phyloP scores from a whole-genome alignment of 2,888 invertebrate genomes.

The Caenorhabditis sp. region DNA sequence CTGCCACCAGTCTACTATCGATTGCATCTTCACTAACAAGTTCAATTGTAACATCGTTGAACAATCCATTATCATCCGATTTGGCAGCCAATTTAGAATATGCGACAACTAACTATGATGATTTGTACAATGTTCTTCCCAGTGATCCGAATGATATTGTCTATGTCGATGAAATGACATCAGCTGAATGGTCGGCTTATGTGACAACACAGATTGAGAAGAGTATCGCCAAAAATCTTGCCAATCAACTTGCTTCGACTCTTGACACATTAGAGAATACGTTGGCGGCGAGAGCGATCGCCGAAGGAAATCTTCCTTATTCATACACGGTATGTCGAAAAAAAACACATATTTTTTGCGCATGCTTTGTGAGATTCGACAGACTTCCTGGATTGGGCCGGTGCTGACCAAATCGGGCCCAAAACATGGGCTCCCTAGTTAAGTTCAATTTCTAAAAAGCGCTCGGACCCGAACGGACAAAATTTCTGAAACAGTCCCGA shows the following conservation, averaged over 20 bases:
- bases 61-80: slow-evolving; percentile 51
- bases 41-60: slow-evolving; percentile 31
- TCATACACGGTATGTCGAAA: slow-evolving; percentile 18
- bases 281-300: slow-evolving; percentile 38
- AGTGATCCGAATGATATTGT: slow-evolving; percentile 50
- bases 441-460: too few species aligned
- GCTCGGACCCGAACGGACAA: too few species aligned
- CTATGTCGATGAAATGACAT: slow-evolving; percentile 59
- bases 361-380: too few species aligned
- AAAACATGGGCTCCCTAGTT: too few species aligned
- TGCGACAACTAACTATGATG: slow-evolving; percentile 53
- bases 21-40: slow-evolving; percentile 36
- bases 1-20: slow-evolving; percentile 34
- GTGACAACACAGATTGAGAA: slow-evolving; percentile 52
- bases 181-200: slow-evolving; percentile 57
- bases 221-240: slow-evolving; percentile 42
- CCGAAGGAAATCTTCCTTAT: slow-evolving; percentile 34
- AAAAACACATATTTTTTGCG: background rate
- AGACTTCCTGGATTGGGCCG: too few species aligned
- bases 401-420: too few species aligned
- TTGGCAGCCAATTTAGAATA: slow-evolving; percentile 43
- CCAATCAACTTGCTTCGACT: slow-evolving; percentile 40
- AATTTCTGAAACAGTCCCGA: too few species aligned
- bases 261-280: slow-evolving; percentile 44
- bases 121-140: slow-evolving; percentile 53